A percentile compares a stretch with the other conserved stretches of the same genome.
Conservation (phyloP, 2,113 vertebrate species). For the Pterophyllum scalare region DNA sequence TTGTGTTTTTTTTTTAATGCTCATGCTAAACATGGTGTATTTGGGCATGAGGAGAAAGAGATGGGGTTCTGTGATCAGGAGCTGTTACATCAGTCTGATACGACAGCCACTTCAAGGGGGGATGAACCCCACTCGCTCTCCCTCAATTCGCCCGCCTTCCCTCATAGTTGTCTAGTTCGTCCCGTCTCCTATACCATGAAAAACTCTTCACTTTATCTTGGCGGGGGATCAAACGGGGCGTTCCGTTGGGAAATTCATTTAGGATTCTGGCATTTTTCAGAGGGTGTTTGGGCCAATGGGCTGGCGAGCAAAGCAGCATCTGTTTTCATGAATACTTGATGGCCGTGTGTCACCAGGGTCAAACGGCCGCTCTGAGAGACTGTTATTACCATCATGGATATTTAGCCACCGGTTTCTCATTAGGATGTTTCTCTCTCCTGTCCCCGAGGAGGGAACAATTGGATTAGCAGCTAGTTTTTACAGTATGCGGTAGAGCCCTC, state of each 20-base stretch:
- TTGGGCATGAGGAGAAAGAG: constrained; percentile 38
- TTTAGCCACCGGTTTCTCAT: constrained; percentile 73
- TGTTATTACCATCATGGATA: constrained; percentile 72
- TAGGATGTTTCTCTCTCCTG: constrained; percentile 41
- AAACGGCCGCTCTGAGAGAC: constrained; percentile 68
- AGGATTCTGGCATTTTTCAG: constrained; percentile 64
- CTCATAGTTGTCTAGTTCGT: background rate
- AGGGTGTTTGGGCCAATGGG: constrained; percentile 64
- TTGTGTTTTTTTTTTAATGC: constrained; percentile 47
- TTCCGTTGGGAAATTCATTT: constrained; percentile 70
- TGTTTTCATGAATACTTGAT: constrained; percentile 79
- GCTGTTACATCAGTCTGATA: constrained; percentile 24
- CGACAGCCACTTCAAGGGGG: constrained; percentile 26
- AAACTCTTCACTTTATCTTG: constrained; percentile 63
- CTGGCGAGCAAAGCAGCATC: constrained; percentile 66
- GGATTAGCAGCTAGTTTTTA: constrained; percentile 62
- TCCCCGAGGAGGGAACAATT: constrained; percentile 57
- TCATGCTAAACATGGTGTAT: constrained; percentile 60
- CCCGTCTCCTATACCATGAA: constrained; percentile 34
- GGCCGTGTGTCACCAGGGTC: constrained; percentile 72
- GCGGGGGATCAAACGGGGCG: constrained; percentile 54
- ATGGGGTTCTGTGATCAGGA: constrained; percentile 44
- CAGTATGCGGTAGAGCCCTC: constrained; percentile 13
- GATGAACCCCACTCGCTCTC: constrained; percentile 32
- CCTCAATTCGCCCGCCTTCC: background rate